Percentiles rank a stretch among this genome's conserved stretches.
Conservation (phyloP, 2,888 invertebrate genomes). For the Morinoia aosen region DNA sequence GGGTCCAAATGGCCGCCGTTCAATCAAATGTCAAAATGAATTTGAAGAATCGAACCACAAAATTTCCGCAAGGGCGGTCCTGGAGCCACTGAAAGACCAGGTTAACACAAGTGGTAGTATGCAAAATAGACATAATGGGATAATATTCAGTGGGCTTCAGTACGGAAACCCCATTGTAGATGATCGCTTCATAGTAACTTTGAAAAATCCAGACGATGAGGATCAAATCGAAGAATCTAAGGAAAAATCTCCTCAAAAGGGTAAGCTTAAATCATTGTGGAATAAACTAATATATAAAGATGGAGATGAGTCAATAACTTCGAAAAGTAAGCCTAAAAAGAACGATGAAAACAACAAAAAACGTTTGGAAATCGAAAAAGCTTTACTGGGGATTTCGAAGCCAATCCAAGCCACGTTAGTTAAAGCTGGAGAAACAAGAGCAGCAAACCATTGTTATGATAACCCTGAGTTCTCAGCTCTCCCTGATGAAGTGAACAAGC, state of each 20-base stretch:
- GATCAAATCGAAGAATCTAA: not conserved
- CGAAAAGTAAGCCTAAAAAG: conserved; percentile 40
- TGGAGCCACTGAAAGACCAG: not conserved
- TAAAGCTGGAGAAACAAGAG: not conserved
- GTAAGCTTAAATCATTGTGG: conserved; percentile 19
- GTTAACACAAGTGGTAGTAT: not conserved
- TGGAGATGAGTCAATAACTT: not conserved
- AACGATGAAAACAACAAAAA: conserved; percentile 33
- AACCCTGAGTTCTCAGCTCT: not conserved
- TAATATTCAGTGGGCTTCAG: not conserved
- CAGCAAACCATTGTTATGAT: conserved; percentile 15
- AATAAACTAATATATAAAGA: conserved; percentile 10
- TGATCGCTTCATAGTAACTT: conserved; percentile 19
- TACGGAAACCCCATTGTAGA: not conserved
- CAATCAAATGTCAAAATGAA: not conserved
- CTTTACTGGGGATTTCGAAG: conserved; percentile 15
- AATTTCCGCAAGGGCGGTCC: not conserved
- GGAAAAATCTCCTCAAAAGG: conserved; percentile 34
- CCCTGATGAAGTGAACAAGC: not conserved
- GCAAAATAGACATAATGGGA: not conserved
- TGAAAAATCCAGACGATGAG: not conserved
- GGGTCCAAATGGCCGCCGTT: not conserved
- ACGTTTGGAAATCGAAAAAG: conserved; percentile 25
- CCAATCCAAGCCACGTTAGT: not conserved
- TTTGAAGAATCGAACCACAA: not conserved